Percentiles rank a stretch among this genome's conserved stretches.
phyloP scores from a whole-genome alignment of 2,888 invertebrate genomes.

The Temnothorax ravouxi region DNA sequence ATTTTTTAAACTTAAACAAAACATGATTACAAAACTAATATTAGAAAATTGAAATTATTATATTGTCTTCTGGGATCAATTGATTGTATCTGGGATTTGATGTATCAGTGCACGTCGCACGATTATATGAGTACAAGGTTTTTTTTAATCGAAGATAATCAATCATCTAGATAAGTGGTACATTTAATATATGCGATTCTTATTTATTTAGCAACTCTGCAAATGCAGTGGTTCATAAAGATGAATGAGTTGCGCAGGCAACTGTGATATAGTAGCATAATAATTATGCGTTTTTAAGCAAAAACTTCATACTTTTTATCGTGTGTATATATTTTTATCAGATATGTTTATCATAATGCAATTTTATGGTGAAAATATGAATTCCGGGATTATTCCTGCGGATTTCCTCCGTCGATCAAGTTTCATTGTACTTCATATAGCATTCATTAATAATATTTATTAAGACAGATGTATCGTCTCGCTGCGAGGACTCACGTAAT shows the following conservation, averaged over 20 bases:
- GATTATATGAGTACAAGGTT: conserved; percentile 15
- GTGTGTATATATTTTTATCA: conserved; percentile 56
- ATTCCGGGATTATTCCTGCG: conserved; percentile 15
- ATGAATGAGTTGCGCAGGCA: conserved; percentile 79
- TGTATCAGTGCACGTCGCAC: not conserved
- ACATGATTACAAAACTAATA: conserved; percentile 62
- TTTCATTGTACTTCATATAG: conserved; percentile 50
- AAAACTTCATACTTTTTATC: conserved; percentile 65
- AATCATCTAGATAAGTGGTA: conserved; percentile 65
- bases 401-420: conserved; percentile 7
- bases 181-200: conserved; percentile 74
- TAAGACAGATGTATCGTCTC: conserved; percentile 62
- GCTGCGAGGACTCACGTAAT: conserved; percentile 46
- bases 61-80: conserved; percentile 68
- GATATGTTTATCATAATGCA: conserved; percentile 28
- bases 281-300: conserved; percentile 70
- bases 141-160: conserved; percentile 56
- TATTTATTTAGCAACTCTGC: conserved; percentile 70
- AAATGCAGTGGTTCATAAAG: conserved; percentile 68
- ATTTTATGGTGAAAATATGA: conserved; percentile 1
- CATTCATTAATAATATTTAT: conserved; percentile 74
- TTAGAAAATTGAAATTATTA: conserved; percentile 60
- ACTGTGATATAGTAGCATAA: conserved; percentile 84
- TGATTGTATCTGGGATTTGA: no score
- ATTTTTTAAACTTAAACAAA: not conserved